These are phyloP conservation scores for Eptesicus fuscus DNA, from an alignment of 2,113 vertebrate species.

Conservation along the genomic window DNA sequence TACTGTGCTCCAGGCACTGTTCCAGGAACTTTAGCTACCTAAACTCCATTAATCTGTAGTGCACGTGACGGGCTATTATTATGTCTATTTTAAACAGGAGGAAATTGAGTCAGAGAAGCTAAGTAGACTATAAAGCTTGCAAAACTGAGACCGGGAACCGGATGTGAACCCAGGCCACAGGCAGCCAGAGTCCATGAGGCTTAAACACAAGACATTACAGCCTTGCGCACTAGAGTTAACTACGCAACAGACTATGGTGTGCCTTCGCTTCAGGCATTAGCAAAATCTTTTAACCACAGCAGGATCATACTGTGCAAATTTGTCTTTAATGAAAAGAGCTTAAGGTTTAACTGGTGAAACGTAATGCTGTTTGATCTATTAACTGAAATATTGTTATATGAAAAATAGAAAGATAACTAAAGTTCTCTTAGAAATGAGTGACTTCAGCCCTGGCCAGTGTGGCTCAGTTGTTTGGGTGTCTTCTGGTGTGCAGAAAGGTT, in stretches of 20 bases:
- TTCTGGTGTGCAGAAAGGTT: too few relatives aligned
- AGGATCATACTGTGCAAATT: neutral
- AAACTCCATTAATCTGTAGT: neutral
- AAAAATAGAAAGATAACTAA: neutral
- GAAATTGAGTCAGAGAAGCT: neutral
- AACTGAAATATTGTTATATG: neutral
- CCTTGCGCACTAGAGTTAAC: neutral
- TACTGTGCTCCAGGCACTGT: neutral
- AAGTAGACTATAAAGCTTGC: neutral
- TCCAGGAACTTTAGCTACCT: neutral
- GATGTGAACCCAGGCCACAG: neutral
- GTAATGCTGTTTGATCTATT: neutral
- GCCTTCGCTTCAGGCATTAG: neutral
- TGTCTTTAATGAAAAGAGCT: slow-evolving; percentile 21
- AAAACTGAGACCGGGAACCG: neutral
- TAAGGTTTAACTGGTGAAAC: neutral
- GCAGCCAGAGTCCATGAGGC: neutral
- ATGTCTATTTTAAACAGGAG: neutral
- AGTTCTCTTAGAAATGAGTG: neutral
- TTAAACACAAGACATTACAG: neutral
- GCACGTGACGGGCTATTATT: neutral
- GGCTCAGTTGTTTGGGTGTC: too few relatives aligned
- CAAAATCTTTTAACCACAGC: neutral
- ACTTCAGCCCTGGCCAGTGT: too few relatives aligned
- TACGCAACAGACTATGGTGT: neutral